Evolutionary conservation across 2,888 invertebrate genomes (phyloP).

Genomic region (Xestia c-nigrum): DNA sequence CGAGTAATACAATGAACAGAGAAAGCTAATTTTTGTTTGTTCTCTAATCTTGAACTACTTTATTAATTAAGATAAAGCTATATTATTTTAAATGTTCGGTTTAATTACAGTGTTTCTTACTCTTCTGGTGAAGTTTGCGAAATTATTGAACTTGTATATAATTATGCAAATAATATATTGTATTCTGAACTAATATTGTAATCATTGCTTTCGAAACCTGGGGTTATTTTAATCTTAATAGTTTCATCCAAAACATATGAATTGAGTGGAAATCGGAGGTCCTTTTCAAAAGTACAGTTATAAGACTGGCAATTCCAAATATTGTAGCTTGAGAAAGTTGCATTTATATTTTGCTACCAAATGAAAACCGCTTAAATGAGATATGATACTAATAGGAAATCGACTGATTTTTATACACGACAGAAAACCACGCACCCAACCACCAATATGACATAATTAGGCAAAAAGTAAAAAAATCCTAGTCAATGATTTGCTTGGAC

Average conservation of each 20-base stretch:
- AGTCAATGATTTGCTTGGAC: slow-evolving; percentile 3
- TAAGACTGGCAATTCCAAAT: neutral
- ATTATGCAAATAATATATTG: neutral
- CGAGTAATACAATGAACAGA: slow-evolving; percentile 16
- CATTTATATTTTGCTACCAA: neutral
- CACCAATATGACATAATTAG: neutral
- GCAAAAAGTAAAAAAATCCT: neutral
- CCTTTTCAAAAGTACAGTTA: neutral
- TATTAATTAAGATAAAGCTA: slow-evolving; percentile 28
- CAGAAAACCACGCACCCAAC: neutral
- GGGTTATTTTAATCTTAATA: neutral
- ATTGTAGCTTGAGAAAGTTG: neutral
- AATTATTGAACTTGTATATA: neutral
- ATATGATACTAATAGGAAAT: neutral
- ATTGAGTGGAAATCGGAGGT: neutral
- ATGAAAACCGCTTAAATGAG: neutral
- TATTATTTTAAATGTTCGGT: slow-evolving; percentile 6
- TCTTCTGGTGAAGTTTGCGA: neutral
- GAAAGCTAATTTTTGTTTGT: slow-evolving; percentile 29
- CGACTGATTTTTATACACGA: neutral
- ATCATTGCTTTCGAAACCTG: neutral
- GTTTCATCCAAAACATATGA: neutral
- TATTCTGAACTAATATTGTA: neutral
- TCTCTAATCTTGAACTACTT: slow-evolving; percentile 15
- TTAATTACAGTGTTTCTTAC: neutral